Conservation (phyloP, 2,888 invertebrate genomes). For the Stenotaenia linearis region DNA sequence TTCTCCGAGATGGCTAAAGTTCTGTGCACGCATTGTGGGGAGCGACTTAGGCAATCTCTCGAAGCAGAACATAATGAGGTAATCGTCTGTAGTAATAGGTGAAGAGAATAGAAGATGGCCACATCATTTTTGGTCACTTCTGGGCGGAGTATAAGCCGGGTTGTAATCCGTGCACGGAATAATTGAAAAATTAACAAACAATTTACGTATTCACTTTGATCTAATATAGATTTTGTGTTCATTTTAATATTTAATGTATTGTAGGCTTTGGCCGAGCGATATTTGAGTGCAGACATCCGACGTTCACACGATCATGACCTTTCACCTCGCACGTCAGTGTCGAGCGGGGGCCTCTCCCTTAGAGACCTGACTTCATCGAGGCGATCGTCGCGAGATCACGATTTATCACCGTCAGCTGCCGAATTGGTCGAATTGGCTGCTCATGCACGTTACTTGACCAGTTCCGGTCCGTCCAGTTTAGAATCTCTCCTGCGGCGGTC, state of each 20-base stretch:
- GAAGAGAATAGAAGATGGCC: not conserved
- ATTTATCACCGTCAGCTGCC: constrained; percentile 29
- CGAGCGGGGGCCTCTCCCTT: not conserved
- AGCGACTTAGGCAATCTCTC: constrained; percentile 34
- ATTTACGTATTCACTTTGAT: not conserved
- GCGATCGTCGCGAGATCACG: constrained; percentile 11
- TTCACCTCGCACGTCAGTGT: constrained; percentile 27
- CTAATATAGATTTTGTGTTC: not conserved
- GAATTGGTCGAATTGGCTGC: constrained; percentile 24
- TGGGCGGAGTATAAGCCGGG: not conserved
- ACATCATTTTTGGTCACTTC: not conserved
- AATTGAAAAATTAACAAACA: no score
- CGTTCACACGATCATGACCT: constrained; percentile 27
- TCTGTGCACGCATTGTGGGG: constrained; percentile 39
- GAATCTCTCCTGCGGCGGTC: constrained; percentile 31
- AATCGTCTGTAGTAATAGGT: not conserved
- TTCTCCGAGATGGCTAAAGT: constrained; percentile 36
- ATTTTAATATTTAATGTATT: not conserved
- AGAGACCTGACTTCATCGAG: constrained; percentile 26
- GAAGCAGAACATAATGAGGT: constrained; percentile 30
- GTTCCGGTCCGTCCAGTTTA: constrained; percentile 31
- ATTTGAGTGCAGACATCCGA: not conserved
- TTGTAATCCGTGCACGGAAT: no score
- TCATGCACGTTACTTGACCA: not conserved
- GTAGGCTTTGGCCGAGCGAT: not conserved